Conservation (phyloP, 1,140 invertebrate species). For the Galleria mellonella region DNA sequence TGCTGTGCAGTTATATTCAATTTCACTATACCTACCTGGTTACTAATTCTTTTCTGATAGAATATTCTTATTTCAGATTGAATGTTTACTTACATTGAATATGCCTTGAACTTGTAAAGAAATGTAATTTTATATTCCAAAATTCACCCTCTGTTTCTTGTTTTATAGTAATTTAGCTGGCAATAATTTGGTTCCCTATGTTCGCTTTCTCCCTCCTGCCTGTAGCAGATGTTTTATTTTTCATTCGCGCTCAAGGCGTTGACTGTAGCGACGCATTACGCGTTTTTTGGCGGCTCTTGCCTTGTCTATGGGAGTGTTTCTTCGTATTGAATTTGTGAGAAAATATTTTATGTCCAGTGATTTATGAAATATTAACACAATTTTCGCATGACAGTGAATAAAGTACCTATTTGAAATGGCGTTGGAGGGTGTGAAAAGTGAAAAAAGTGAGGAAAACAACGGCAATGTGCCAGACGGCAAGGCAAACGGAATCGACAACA, state of each 20-base stretch:
- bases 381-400: slow-evolving; percentile 67
- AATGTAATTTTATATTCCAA: too few relatives aligned
- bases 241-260: slow-evolving; percentile 67
- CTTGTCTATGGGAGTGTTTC: slow-evolving; percentile 57
- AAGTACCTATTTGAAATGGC: slow-evolving; percentile 64
- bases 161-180: too few relatives aligned
- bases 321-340: slow-evolving; percentile 56
- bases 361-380: slow-evolving; percentile 35
- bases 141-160: too few relatives aligned
- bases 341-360: slow-evolving; percentile 53
- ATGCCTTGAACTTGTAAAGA: too few relatives aligned
- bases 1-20: too few relatives aligned
- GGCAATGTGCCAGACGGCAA: slow-evolving; percentile 59
- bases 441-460: slow-evolving; percentile 71
- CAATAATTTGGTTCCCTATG: too few relatives aligned
- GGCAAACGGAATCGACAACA: slow-evolving; percentile 66
- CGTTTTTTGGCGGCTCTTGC: slow-evolving; percentile 31
- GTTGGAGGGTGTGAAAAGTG: slow-evolving; percentile 72
- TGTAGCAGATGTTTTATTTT: slow-evolving; percentile 11
- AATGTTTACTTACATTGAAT: too few relatives aligned
- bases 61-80: too few relatives aligned
- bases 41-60: too few relatives aligned
- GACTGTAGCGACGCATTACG: slow-evolving; percentile 34
- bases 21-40: too few relatives aligned
- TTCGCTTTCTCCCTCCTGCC: too few relatives aligned